A percentile compares a stretch with the other conserved stretches of the same genome.
These are phyloP conservation scores for Leptopilina boulardi DNA, from an alignment of 1,140 invertebrate genomes.

Conservation along the genomic window DNA sequence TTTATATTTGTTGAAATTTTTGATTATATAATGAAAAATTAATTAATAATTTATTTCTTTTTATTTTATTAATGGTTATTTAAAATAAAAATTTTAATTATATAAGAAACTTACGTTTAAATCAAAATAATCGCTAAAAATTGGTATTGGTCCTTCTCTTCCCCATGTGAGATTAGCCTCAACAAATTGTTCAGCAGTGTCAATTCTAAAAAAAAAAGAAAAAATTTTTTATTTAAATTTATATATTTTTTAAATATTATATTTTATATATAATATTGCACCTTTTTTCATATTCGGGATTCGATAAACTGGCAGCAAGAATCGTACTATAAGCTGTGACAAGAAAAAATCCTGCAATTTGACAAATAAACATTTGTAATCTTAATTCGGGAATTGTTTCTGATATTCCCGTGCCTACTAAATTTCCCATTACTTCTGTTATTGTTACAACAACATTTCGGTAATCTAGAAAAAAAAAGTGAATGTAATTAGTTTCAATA, in stretches of 20 bases:
- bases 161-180: constrained; percentile 67
- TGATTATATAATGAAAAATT: too few relatives aligned
- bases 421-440: constrained; percentile 61
- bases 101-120: constrained; percentile 46
- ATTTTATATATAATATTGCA: too few relatives aligned
- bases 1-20: too few relatives aligned
- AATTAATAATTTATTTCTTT: constrained; percentile 3
- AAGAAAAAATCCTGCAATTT: constrained; percentile 61
- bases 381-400: constrained; percentile 47
- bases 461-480: constrained; percentile 53
- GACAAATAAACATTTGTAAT: constrained; percentile 66
- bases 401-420: constrained; percentile 62
- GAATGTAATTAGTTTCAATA: neutral
- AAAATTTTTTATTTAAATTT: neutral
- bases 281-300: constrained; percentile 64
- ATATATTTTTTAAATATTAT: neutral
- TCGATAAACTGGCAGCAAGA: constrained; percentile 65
- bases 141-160: constrained; percentile 48
- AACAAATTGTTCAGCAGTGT: constrained; percentile 65
- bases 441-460: constrained; percentile 57
- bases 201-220: constrained; percentile 59
- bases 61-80: constrained; percentile 26
- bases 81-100: neutral
- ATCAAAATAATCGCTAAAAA: constrained; percentile 60
- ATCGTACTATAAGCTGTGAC: constrained; percentile 68